Evolutionary conservation across 2,888 invertebrate species (phyloP).

Genomic region (Merodon equestris): DNA sequence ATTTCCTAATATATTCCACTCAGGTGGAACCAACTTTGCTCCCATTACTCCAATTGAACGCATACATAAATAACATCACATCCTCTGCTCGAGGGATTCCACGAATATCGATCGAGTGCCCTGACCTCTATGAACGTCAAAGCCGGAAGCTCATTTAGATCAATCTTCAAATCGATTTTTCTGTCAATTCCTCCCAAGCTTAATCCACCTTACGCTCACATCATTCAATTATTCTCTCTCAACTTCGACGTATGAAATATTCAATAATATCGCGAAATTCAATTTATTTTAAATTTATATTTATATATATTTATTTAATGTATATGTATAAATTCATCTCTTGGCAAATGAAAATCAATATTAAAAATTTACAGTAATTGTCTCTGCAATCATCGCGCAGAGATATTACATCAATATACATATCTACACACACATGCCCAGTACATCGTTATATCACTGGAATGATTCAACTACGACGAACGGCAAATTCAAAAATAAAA

Average conservation of each 20-base stretch:
- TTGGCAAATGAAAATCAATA: slow-evolving; percentile 44
- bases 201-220: slow-evolving; percentile 6
- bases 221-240: not conserved
- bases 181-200: slow-evolving; percentile 8
- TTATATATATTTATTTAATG: too few relatives aligned
- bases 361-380: slow-evolving; percentile 8
- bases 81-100: too few relatives aligned
- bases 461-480: slow-evolving; percentile 25
- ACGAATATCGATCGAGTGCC: too few relatives aligned
- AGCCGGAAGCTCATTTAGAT: too few relatives aligned
- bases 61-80: too few relatives aligned
- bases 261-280: not conserved
- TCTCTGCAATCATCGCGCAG: slow-evolving; percentile 32
- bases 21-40: too few relatives aligned
- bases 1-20: too few relatives aligned
- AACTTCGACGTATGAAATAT: not conserved
- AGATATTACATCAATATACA: not conserved
- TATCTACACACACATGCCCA: not conserved
- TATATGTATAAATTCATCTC: slow-evolving; percentile 20
- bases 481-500: slow-evolving; percentile 1
- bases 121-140: too few relatives aligned
- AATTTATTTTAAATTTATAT: too few relatives aligned
- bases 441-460: too few relatives aligned
- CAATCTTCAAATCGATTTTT: slow-evolving; percentile 27
- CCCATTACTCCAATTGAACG: too few relatives aligned